Evolutionary conservation across 2,888 invertebrate species (phyloP).

Genomic region (Laothoe populi): DNA sequence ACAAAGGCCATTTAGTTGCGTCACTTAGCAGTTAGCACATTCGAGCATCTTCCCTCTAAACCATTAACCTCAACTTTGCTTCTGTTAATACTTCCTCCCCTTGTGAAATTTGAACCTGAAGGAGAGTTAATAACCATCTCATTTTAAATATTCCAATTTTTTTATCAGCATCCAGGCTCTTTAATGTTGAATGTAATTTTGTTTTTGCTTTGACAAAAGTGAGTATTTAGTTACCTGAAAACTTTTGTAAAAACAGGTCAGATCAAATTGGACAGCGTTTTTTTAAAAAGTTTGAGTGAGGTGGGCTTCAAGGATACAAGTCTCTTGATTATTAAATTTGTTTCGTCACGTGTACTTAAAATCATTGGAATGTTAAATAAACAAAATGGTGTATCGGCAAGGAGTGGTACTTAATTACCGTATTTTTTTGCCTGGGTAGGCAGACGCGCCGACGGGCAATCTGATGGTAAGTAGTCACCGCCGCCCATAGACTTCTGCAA

Average conservation of each 20-base stretch:
- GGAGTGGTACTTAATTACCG: too few relatives aligned
- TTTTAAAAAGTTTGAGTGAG: constrained; percentile 21
- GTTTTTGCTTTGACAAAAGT: constrained; percentile 25
- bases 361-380: background rate
- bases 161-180: constrained; percentile 30
- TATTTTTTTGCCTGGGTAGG: too few relatives aligned
- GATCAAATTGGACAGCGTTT: constrained; percentile 24
- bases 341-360: background rate
- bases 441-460: too few relatives aligned
- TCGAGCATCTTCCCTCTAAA: constrained; percentile 30
- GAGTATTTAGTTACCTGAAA: constrained; percentile 25
- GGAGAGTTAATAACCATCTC: constrained; percentile 42
- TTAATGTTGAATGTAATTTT: constrained; percentile 29
- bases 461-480: too few relatives aligned
- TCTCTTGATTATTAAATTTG: constrained; percentile 20
- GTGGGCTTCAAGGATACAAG: background rate
- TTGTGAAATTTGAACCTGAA: constrained; percentile 56
- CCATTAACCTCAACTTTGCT: constrained; percentile 44
- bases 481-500: too few relatives aligned
- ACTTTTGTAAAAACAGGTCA: constrained; percentile 24
- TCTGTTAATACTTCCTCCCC: constrained; percentile 48
- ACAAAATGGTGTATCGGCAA: background rate
- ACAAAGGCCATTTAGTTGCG: constrained; percentile 11
- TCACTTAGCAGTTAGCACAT: constrained; percentile 20
- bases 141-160: constrained; percentile 30